Conservation (phyloP, 2,888 invertebrate genomes). For the Sceliomorpha sp. region DNA sequence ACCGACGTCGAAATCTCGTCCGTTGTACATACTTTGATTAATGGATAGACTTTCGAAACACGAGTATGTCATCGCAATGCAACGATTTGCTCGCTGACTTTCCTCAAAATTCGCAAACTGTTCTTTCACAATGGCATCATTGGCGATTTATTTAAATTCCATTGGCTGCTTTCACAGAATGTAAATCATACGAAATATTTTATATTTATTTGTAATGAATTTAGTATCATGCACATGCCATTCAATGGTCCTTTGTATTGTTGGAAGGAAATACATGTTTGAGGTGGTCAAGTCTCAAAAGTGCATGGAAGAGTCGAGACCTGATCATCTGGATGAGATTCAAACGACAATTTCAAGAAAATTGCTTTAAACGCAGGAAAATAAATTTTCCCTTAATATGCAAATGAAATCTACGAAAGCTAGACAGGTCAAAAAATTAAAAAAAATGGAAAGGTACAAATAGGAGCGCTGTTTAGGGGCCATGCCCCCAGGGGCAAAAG, state of each 20-base stretch:
- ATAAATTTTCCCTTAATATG: conserved; percentile 2
- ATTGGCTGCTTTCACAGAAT: no score
- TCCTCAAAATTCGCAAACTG: conserved; percentile 1
- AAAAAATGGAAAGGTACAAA: conserved; percentile 50
- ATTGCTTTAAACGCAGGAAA: no score
- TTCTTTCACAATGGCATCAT: conserved; percentile 16
- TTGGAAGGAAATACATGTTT: no score
- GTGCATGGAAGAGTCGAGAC: no score
- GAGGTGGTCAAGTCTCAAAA: no score
- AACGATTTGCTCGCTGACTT: neutral
- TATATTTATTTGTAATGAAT: no score
- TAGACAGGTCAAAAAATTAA: conserved; percentile 4
- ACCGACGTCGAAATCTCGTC: neutral
- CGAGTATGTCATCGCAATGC: neutral
- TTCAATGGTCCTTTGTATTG: no score
- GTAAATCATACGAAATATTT: neutral
- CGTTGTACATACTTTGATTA: neutral
- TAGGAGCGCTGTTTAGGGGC: conserved; percentile 61
- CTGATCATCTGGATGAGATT: no score
- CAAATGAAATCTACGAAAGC: conserved; percentile 2
- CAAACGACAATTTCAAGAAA: no score
- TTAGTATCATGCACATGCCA: no score
- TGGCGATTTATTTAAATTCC: conserved; percentile 24
- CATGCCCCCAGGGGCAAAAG: conserved; percentile 78
- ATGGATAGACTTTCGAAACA: neutral